Percentiles rank a stretch among this genome's conserved stretches.
These are phyloP conservation scores for Peromyscus polionotus DNA, from an alignment of 2,113 vertebrate genomes.

Conservation along the genomic window DNA sequence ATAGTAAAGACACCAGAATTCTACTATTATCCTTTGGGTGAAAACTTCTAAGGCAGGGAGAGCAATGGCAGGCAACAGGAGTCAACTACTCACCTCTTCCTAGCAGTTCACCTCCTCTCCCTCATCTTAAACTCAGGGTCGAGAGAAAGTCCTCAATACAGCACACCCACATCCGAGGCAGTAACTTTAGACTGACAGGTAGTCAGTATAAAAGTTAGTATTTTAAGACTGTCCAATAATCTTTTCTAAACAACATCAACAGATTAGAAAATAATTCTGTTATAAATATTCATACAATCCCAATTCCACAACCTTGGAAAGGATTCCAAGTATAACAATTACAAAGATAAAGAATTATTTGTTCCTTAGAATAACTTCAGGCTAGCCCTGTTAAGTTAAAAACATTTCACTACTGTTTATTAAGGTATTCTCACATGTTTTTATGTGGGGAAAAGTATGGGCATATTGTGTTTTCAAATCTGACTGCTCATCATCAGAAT, in stretches of 20 bases:
- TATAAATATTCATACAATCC: conserved; percentile 36
- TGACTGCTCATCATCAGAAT: conserved; percentile 31
- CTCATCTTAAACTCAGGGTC: not conserved
- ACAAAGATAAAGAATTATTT: conserved; percentile 32
- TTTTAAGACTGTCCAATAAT: conserved; percentile 2
- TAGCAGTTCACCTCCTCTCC: not conserved
- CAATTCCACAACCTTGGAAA: not conserved
- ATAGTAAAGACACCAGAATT: conserved; percentile 4
- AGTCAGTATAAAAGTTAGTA: not conserved
- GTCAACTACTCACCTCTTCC: not conserved
- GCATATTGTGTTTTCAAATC: conserved; percentile 33
- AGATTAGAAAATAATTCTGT: conserved; percentile 2
- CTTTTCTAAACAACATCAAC: conserved; percentile 38
- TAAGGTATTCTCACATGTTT: conserved; percentile 15
- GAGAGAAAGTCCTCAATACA: not conserved
- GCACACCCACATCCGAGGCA: not conserved
- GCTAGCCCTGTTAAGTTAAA: conserved; percentile 23
- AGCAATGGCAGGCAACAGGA: not conserved
- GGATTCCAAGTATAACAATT: conserved; percentile 40
- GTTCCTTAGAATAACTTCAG: conserved; percentile 41
- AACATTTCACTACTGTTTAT: conserved; percentile 41
- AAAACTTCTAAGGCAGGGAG: conserved; percentile 2
- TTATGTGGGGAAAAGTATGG: not conserved
- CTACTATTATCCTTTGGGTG: not conserved
- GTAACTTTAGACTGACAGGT: not conserved